These are phyloP conservation scores for Lota lota DNA, from an alignment of 2,113 vertebrate species.

Conservation along the genomic window DNA sequence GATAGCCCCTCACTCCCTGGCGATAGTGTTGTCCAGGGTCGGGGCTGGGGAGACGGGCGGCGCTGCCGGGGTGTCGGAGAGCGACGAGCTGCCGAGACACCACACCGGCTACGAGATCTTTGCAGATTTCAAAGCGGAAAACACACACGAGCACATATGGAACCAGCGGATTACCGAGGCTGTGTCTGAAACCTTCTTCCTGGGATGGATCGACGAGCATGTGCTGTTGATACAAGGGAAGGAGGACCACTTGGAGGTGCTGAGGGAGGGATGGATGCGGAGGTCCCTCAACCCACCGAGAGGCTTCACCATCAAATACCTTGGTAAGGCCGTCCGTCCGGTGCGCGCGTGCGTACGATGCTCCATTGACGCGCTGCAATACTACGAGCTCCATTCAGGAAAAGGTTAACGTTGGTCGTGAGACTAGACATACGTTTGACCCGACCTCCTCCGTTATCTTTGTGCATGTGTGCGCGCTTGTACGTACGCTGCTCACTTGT, in stretches of 20 bases:
- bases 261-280: conserved; percentile 92
- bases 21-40: conserved; percentile 83
- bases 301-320: conserved; percentile 91
- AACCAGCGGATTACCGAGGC: conserved; percentile 88
- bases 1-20: conserved; percentile 92
- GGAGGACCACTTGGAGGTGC: conserved; percentile 91
- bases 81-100: conserved; percentile 78
- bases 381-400: not conserved
- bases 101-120: conserved; percentile 94
- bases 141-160: conserved; percentile 91
- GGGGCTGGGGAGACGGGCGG: conserved; percentile 51
- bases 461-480: too few relatives aligned
- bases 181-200: conserved; percentile 90
- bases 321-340: conserved; percentile 74
- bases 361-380: not conserved
- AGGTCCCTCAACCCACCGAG: conserved; percentile 87
- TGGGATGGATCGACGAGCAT: conserved; percentile 97
- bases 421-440: too few relatives aligned
- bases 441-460: too few relatives aligned
- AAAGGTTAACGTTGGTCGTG: too few relatives aligned
- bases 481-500: too few relatives aligned
- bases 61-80: conserved; percentile 67
- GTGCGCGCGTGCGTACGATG: not conserved
- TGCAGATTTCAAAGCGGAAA: conserved; percentile 94
- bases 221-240: conserved; percentile 93